Evolutionary conservation across 2,888 invertebrate species (phyloP).

Genomic region (Nomada fucata): DNA sequence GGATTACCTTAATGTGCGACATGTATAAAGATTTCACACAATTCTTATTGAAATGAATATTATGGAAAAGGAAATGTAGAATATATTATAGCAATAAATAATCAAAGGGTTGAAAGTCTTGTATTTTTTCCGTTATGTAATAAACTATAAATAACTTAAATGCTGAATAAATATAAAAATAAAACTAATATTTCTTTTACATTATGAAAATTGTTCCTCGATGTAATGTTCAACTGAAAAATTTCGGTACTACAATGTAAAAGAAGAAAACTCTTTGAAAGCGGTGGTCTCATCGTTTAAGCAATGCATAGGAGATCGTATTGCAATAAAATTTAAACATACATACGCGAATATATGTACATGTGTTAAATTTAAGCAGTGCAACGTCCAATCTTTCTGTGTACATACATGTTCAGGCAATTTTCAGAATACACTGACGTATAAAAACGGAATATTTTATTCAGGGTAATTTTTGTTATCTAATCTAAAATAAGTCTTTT

Average conservation of each 20-base stretch:
- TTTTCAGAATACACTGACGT: conserved; percentile 20
- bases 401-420: conserved; percentile 14
- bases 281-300: conserved; percentile 25
- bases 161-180: conserved; percentile 73
- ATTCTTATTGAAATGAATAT: conserved; percentile 10
- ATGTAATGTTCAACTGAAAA: too few relatives aligned
- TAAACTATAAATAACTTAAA: conserved; percentile 69
- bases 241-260: too few relatives aligned
- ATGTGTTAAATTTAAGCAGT: conserved; percentile 32
- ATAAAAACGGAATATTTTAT: conserved; percentile 15
- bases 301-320: conserved; percentile 11
- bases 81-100: conserved; percentile 34
- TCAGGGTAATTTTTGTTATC: conserved; percentile 35
- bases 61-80: neutral
- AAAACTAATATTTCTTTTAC: conserved; percentile 55
- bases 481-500: conserved; percentile 71
- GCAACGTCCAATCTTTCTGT: conserved; percentile 28
- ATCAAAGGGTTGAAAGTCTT: conserved; percentile 56
- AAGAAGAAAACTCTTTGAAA: neutral
- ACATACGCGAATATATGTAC: conserved; percentile 4
- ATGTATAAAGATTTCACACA: conserved; percentile 22
- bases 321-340: conserved; percentile 32
- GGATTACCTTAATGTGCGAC: conserved; percentile 20
- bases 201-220: conserved; percentile 6
- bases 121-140: conserved; percentile 61